Base-by-base conservation (phyloP, 2,888 invertebrate species). In the Erebia aethiops region DNA sequence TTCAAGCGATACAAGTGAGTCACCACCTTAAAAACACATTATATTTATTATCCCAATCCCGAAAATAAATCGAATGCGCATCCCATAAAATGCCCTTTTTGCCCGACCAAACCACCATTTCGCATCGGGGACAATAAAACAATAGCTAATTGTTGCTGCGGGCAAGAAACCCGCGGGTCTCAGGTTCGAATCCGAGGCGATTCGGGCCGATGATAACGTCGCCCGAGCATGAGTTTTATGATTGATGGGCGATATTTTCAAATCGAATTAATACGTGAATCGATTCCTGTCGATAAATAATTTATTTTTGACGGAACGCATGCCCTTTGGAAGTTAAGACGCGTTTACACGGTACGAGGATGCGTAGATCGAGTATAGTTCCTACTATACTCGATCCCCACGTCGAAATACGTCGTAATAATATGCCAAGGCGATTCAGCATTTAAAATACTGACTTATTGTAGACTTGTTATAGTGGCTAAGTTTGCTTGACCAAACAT, bases 231-330 rank as follows among this genome's bases (percentile, higher is more conserved):
- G 85, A 81, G 80, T 78, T 77, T 87, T 91, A 91, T 91, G 92
- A 92, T 91, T 89, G 90, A 92, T 88, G 90, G 79, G 76, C 85
- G 84, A 88, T 87, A 87, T 86, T 82, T 83, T 81, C 81, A 79
- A 85, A 86, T 82, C 81, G 87, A 88, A 88, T 90, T 87, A 89
- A 90, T 87, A 88, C 87, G 84, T 87, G 88, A 86, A 86, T 86
- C 85, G 87, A 85, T 84, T 83, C 79, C 74, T 77, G 77, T 79
- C 77, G 81, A 89, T 88, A 83, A 86, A 88, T 87, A 84, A 87
- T 90, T 88, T 87, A 90, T 88, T 90, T 88, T 86, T 81, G 82
- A 77, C 74, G 75, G 81, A 85, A 85, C 81, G 81, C 76, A 73
- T 79, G 77, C 72, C 81, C 82, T 84, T 82, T 80, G 74, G 79